Conservation (phyloP, 2,113 vertebrate species). For the Candoia aspera region DNA sequence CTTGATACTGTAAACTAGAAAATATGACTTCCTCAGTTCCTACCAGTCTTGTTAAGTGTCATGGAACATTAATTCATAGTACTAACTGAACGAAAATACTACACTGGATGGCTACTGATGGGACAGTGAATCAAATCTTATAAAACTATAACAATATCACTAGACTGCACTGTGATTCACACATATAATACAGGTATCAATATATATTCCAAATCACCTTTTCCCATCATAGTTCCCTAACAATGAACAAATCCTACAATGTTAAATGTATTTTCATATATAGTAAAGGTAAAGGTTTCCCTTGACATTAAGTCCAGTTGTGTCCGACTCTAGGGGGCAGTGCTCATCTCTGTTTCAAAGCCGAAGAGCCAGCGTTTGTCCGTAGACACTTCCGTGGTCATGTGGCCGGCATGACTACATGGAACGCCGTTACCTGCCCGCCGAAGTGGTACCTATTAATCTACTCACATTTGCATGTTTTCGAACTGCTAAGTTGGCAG, state of each 20-base stretch:
- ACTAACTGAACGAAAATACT: background rate
- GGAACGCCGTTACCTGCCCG: too few relatives aligned
- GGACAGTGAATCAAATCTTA: background rate
- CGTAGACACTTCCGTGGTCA: too few relatives aligned
- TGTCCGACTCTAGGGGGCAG: too few relatives aligned
- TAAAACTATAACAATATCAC: background rate
- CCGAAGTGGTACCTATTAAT: too few relatives aligned
- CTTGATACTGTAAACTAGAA: background rate
- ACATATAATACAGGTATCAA: background rate
- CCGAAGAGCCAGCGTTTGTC: too few relatives aligned
- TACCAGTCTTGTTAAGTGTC: background rate
- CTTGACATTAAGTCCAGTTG: too few relatives aligned
- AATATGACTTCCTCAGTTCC: slow-evolving; percentile 30
- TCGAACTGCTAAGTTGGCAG: too few relatives aligned
- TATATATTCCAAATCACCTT: background rate
- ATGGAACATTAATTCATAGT: background rate
- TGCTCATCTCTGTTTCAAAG: too few relatives aligned
- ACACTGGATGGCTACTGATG: background rate
- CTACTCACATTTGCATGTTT: too few relatives aligned
- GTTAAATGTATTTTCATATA: background rate
- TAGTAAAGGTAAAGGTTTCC: too few relatives aligned
- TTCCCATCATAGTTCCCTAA: too few relatives aligned
- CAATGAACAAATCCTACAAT: background rate
- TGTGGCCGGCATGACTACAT: too few relatives aligned
- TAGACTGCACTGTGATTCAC: background rate